Base-by-base conservation (phyloP, 2,888 invertebrate species). In the Stegophylla sp. region DNA sequence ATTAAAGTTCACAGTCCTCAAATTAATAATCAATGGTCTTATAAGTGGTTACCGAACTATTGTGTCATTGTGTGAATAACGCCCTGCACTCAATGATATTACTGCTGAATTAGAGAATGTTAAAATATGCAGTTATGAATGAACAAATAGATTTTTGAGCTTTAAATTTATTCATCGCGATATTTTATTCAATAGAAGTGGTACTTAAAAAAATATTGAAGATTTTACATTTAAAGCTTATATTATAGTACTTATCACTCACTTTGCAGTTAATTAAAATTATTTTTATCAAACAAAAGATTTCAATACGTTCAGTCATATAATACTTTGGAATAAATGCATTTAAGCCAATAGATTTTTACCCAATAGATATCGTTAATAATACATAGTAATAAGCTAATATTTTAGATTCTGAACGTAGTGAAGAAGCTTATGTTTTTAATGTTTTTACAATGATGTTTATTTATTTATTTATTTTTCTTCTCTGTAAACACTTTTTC, bases 191-290 rank as follows among this genome's bases (percentile, higher is more conserved):
- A 26, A 41, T 34, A 41, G 3, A 23, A 43, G 43, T 45, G n/a
- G 67, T 67, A 28, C n/a, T 43, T 67, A n/a, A 9, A 45, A 41
- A 34, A 67, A 45, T 45, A 43, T 67, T 17, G 41, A 43, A 67
- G 23, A 67, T 41, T 23, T 45, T 45, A 67, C 41, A 67, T 28
- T 26, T 34, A 34, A 34, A 34, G 34, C 34, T 7, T 34, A 7
- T 34, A 34, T 34, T n/a, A 7, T 34, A 34, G 34, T 34, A 34
- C 34, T 34, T 41, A 12, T 43, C 43, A 23, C 34, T 67, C 45
- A 34, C 41, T 43, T 43, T 67, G 43, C 43, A 43, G 34, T 41
- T 67, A 41, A 23, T 41, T 67, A 41, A 67, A 43, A 67, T 5
- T 53, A 7, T 53, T 20, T n/a, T 17, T 53, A 53, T 20, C n/a